phyloP scores from a whole-genome alignment of 2,888 invertebrate genomes.

The Polietes domitor region DNA sequence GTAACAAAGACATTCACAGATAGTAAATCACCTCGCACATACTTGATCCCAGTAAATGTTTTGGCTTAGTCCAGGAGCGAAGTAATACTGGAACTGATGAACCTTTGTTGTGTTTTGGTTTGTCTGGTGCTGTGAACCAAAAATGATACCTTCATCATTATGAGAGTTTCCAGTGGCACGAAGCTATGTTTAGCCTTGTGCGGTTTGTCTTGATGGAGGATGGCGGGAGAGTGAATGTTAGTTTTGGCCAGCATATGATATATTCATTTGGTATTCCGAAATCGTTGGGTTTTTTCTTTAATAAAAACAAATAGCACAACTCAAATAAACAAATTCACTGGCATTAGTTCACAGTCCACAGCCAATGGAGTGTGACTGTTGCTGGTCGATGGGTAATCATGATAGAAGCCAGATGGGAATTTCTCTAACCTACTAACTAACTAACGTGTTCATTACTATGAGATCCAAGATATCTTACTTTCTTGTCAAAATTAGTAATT shows the following conservation, averaged over 20 bases:
- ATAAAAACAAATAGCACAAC: background rate
- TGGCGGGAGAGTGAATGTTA: background rate
- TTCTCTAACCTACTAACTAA: no score
- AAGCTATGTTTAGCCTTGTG: background rate
- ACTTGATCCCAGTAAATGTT: background rate
- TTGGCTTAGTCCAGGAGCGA: background rate
- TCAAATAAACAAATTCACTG: background rate
- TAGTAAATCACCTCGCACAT: constrained; percentile 11
- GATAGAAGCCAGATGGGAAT: no score
- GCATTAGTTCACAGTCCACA: background rate
- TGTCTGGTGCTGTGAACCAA: background rate
- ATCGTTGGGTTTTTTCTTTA: background rate
- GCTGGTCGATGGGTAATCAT: no score
- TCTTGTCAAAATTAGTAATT: no score
- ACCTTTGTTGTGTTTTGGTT: background rate
- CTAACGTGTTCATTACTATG: no score
- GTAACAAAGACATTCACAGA: background rate
- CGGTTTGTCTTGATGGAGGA: background rate
- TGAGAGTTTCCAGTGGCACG: background rate
- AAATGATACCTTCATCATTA: background rate
- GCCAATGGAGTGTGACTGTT: no score
- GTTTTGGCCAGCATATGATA: background rate
- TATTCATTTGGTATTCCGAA: background rate
- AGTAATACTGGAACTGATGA: background rate
- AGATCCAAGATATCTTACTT: no score